These are phyloP conservation scores for Plemyria rubiginata DNA, from an alignment of 2,888 invertebrate species.

Conservation along the genomic window DNA sequence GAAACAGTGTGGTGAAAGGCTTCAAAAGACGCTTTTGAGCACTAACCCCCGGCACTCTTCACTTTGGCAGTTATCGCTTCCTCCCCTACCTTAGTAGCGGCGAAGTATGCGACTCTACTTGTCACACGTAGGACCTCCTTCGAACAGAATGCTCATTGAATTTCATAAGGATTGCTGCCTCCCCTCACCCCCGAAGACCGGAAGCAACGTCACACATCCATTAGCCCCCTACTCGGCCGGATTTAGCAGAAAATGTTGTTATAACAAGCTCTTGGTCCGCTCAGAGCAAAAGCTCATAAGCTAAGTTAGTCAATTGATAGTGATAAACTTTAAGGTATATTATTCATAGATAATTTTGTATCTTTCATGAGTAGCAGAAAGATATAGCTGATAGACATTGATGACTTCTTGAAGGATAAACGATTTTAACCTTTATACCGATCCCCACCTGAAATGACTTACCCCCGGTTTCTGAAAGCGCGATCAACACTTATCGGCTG, in stretches of 20 bases:
- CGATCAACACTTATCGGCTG: too few species aligned
- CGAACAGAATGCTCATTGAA: conserved; percentile 75
- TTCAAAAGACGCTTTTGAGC: too few species aligned
- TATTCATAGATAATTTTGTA: too few species aligned
- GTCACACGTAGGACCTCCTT: conserved; percentile 44
- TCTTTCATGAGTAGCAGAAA: too few species aligned
- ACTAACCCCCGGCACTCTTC: too few species aligned
- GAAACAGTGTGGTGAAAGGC: too few species aligned
- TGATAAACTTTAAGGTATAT: too few species aligned
- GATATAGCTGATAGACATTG: too few species aligned
- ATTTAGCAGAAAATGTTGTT: neutral
- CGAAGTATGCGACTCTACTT: conserved; percentile 13
- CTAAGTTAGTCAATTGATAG: neutral
- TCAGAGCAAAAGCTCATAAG: neutral
- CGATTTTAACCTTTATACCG: too few species aligned
- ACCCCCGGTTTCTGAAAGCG: too few species aligned
- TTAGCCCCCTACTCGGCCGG: conserved; percentile 8
- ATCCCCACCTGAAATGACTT: too few species aligned
- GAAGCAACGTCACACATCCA: conserved; percentile 26
- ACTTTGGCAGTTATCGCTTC: neutral
- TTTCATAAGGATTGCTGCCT: conserved; percentile 64
- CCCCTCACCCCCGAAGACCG: conserved; percentile 25
- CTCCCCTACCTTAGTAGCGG: neutral
- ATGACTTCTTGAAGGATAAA: too few species aligned
- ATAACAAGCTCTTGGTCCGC: neutral